Evolutionary conservation across 2,888 invertebrate genomes (phyloP).

Genomic region (Palloptera scutellata): DNA sequence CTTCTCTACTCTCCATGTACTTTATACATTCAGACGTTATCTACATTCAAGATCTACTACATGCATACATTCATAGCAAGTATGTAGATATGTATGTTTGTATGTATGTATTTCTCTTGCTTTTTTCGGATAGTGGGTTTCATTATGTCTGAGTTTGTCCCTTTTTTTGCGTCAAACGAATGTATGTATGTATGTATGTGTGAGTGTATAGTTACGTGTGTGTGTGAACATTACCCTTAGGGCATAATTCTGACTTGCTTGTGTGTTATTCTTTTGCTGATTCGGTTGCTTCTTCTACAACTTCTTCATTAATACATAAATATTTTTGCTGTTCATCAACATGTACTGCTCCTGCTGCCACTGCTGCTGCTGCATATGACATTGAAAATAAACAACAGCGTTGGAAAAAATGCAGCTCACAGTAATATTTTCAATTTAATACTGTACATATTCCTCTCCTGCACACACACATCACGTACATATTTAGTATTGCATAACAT

Average conservation of each 20-base stretch:
- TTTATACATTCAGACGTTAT: constrained; percentile 39
- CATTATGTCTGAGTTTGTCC: not conserved
- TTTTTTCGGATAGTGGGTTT: not conserved
- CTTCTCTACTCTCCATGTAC: not conserved
- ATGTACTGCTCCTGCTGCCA: constrained; percentile 48
- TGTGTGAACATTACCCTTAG: constrained; percentile 26
- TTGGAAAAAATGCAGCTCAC: not conserved
- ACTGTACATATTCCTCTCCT: not conserved
- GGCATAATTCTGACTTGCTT: constrained; percentile 22
- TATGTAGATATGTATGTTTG: not conserved
- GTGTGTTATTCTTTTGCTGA: constrained; percentile 4
- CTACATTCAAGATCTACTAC: constrained; percentile 46
- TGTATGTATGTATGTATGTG: not conserved
- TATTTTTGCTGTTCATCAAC: constrained; percentile 19
- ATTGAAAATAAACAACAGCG: constrained; percentile 43
- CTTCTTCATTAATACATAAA: constrained; percentile 13
- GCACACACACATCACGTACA: too few species aligned
- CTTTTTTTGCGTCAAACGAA: not conserved
- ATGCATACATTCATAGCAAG: not conserved
- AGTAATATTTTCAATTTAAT: constrained; percentile 4
- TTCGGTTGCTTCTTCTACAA: not conserved
- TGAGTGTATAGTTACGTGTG: too few species aligned
- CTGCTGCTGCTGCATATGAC: constrained; percentile 47
- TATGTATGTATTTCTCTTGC: not conserved
- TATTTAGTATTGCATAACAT: not conserved